Evolutionary conservation across 2,113 vertebrate genomes (phyloP), one percentile per base, ranked within the genome.

Genomic region (Apus apus): DNA sequence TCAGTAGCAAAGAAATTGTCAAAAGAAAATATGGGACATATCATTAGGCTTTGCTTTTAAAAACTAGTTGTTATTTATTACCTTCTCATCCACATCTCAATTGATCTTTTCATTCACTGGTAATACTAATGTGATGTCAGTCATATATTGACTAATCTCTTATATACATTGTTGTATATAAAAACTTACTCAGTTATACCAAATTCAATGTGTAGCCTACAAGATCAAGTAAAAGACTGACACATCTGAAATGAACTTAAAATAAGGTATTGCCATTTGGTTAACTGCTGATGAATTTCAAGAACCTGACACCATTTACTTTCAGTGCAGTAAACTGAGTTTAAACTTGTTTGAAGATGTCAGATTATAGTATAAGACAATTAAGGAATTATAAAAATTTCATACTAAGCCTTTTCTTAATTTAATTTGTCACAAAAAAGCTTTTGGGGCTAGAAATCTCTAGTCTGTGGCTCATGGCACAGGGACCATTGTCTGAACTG

Each of bases 71-170:
- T 43, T 43, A 38, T 73, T 75, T 70, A 11, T 77, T 78, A 51
- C 8, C 15, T 84, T 70, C 16, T 88, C 1, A 1, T 51, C 8
- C 15, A n/a, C 18, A 50, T 70, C 40, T 90, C 54, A 45, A 9
- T 8, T 72, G 36, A 76, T 48, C 20, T 80, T 84, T 36, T 67
- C 22, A 48, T 81, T 77, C 30, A 15, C 13, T 67, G 29, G 17
- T 71, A 43, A 19, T 67, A 27, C 3, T 56, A 30, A 71, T 0
- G 0, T 65, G 26, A 56, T 40, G 27, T 67, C 34, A 51, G 58
- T 22, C 13, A 6, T 18, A n/a, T 51, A 56, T 11, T 64, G 34
- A 60, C 21, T 57, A 32, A 7, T 51, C 4, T 75, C 11, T 38
- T 86, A 5, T 56, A 67, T 16, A 75, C 2, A 9, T 27, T n/a